A percentile compares a stretch with the other conserved stretches of the same genome.
Conservation (phyloP, 2,113 vertebrate species). For the Chaenocephalus aceratus region DNA sequence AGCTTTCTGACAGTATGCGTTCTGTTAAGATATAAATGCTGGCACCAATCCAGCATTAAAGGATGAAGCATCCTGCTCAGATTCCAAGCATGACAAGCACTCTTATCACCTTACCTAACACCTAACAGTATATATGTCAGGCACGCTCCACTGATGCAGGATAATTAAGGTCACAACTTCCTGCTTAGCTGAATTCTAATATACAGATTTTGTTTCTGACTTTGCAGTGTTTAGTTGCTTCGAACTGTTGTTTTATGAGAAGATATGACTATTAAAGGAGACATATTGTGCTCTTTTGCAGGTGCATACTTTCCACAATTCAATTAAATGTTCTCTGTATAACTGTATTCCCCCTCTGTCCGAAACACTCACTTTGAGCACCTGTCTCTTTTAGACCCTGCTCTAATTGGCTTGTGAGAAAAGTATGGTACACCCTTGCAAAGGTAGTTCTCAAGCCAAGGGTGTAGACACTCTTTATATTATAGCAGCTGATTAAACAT, state of each 20-base stretch:
- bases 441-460: too few relatives aligned
- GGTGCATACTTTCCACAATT: too few relatives aligned
- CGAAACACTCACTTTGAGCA: too few relatives aligned
- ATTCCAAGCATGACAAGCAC: conserved; percentile 41
- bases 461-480: too few relatives aligned
- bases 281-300: too few relatives aligned
- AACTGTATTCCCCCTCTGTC: too few relatives aligned
- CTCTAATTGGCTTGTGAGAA: too few relatives aligned
- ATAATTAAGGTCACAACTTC: not conserved
- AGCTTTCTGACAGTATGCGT: too few relatives aligned
- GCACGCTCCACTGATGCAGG: not conserved
- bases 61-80: conserved; percentile 24
- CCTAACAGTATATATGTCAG: not conserved
- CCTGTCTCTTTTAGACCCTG: too few relatives aligned
- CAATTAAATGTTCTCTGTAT: too few relatives aligned
- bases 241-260: not conserved
- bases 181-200: not conserved
- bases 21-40: not conserved
- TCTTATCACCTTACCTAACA: not conserved
- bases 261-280: not conserved
- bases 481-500: too few relatives aligned
- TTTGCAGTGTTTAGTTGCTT: not conserved
- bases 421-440: too few relatives aligned
- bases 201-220: not conserved
- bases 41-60: conserved; percentile 15